Evolutionary conservation across 2,888 invertebrate genomes (phyloP), one percentile per base, ranked within the genome.

Genomic region (Cryptocephalus primarius): DNA sequence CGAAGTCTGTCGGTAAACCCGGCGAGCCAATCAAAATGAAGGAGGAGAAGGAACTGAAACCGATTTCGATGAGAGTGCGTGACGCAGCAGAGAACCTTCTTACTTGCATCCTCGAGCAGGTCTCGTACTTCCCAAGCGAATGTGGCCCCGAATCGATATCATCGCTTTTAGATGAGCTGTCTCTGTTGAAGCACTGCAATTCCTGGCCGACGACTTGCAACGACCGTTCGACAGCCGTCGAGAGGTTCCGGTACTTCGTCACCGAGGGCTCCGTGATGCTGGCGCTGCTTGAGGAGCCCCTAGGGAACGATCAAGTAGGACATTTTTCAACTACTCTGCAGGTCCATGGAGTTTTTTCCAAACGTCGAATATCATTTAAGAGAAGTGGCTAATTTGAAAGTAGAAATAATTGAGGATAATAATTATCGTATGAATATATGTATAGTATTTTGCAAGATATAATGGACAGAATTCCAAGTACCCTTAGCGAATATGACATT

Each of bases 31-130:
- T 91, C 0, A 88, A 88, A 69, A 86, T 90, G 80, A 96, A 96
- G 67, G 92, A 93, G 56, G 92, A 94, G 56, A 97, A 97, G 65
- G 91, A 93, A 69, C 68, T 94, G 49, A 96, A 95, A 65, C 96
- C 99, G 0, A 96, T 93, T 0, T 97, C 97, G 0, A 90, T 95
- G 86, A 76, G 99, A 55, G 99, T 99, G 0, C 80, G 94, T 48
- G 97, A 99, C 71, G 95, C 97, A 0, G 99, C 97, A 0, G 97
- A 99, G 70, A 88, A 88, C 53, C 74, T 97, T 36, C 76, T 97
- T 8, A 90, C 92, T 56, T 81, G 88, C 49, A 88, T 96, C 55
- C 76, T 95, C 49, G 93, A 94, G 68, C 91, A 93, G 75, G 85
- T 86, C 36, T 89, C 88, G 1, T 87, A 85, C 61, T 88, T 88